phyloP scores from a whole-genome alignment of 35 echinoderm and acorn worm genomes.

The Ptychodera flava region DNA sequence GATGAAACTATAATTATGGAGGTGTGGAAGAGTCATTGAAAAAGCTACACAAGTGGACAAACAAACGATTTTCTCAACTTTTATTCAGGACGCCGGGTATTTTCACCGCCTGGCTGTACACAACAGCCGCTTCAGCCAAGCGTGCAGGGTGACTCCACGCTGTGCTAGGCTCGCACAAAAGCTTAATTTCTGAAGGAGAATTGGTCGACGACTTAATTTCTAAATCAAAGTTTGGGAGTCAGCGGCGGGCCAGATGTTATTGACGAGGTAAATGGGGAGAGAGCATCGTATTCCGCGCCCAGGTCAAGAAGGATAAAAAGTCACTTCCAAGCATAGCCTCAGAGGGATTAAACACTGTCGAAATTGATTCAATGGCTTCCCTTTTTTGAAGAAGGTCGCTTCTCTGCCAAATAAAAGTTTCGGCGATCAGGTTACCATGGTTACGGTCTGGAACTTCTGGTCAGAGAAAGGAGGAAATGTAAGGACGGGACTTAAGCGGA shows the following conservation, averaged over 20 bases:
- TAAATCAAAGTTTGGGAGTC: slow-evolving; percentile 1
- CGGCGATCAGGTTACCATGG: neutral
- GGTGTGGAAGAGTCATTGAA: neutral
- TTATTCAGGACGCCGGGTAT: neutral
- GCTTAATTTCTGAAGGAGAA: neutral
- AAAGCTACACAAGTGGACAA: neutral
- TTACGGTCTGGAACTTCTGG: neutral
- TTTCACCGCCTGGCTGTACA: neutral
- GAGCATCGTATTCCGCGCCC: neutral
- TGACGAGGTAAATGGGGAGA: neutral
- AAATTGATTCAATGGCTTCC: neutral
- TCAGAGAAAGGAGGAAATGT: no score
- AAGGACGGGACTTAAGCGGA: neutral
- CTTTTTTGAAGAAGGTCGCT: neutral
- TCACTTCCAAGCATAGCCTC: neutral
- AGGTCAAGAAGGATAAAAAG: neutral
- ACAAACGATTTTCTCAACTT: slow-evolving; percentile 1
- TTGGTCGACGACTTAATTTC: neutral
- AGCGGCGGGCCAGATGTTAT: neutral
- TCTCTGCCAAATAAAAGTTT: neutral
- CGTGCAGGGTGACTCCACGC: neutral
- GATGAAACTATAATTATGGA: neutral
- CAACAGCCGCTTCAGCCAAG: neutral
- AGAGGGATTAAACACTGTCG: neutral
- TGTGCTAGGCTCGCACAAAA: neutral